Conservation (phyloP, 2,113 vertebrate species). For the Pomatostomus ruficeps region DNA sequence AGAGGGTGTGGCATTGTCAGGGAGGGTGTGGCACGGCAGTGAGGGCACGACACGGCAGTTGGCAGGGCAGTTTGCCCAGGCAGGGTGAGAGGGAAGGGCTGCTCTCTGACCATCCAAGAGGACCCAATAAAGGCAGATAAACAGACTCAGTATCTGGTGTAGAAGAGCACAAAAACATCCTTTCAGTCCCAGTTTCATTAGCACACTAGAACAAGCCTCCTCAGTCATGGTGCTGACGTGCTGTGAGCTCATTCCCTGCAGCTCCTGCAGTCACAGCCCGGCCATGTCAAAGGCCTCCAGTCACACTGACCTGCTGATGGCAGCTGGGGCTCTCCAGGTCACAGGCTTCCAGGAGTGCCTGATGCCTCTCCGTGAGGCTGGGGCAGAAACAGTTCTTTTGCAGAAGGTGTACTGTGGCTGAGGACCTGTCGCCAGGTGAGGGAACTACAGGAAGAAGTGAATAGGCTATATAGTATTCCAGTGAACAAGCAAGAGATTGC, state of each 20-base stretch:
- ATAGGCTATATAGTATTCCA: background rate
- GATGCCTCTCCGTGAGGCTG: background rate
- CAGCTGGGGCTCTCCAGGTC: background rate
- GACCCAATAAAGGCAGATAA: background rate
- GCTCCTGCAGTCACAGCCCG: background rate
- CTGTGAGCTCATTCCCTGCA: background rate
- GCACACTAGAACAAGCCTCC: background rate
- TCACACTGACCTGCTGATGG: no score
- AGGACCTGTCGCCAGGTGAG: background rate
- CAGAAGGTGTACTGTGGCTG: background rate
- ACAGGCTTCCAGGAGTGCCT: background rate
- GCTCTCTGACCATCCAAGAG: background rate
- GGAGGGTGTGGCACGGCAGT: background rate
- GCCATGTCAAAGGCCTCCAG: background rate
- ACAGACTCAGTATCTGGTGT: background rate
- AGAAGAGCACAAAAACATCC: background rate
- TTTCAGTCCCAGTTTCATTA: background rate
- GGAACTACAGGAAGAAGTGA: background rate
- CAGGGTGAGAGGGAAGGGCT: rapidly evolving
- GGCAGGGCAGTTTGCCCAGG: background rate
- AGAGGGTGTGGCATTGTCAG: background rate
- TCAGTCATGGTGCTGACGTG: no score
- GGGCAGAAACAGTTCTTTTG: background rate
- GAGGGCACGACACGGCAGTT: no score
- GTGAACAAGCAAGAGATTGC: background rate